Percentiles rank a stretch among this genome's conserved stretches.
These are phyloP conservation scores for Hirudo medicinalis DNA, from an alignment of 1,140 invertebrate genomes.

Conservation along the genomic window DNA sequence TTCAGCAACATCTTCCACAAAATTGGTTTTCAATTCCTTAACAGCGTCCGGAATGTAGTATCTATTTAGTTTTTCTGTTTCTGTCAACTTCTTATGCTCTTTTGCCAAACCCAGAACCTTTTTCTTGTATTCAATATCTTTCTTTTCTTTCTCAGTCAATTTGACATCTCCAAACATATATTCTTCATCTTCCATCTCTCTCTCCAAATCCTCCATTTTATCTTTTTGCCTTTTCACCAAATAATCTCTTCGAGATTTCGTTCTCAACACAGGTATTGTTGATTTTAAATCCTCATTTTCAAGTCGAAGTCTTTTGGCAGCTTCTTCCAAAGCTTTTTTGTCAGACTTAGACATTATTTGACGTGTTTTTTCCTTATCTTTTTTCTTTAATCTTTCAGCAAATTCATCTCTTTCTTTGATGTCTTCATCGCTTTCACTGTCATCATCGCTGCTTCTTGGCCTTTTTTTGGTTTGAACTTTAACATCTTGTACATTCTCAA, in stretches of 20 bases:
- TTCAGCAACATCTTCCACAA: constrained; percentile 71
- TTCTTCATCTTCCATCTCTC: constrained; percentile 88
- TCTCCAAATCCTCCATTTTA: constrained; percentile 87
- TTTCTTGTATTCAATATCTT: constrained; percentile 76
- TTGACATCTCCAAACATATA: constrained; percentile 76
- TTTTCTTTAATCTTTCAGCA: constrained; percentile 67
- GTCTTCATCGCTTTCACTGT: constrained; percentile 47
- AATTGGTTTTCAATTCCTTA: constrained; percentile 50
- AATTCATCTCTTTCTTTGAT: constrained; percentile 87
- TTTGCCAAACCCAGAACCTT: constrained; percentile 76
- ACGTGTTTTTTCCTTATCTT: constrained; percentile 75
- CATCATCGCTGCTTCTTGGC: constrained; percentile 5
- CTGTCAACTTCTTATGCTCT: constrained; percentile 83
- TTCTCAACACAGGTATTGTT: constrained; percentile 68
- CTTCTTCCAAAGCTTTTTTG: constrained; percentile 71
- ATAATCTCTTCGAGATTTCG: constrained; percentile 84
- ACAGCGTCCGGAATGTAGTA: constrained; percentile 19
- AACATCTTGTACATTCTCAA: constrained; percentile 2
- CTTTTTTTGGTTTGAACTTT: constrained; percentile 16
- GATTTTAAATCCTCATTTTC: constrained; percentile 60
- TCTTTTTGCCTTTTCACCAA: constrained; percentile 87
- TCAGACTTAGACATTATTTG: constrained; percentile 57
- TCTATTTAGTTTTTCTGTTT: constrained; percentile 75
- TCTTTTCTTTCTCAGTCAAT: constrained; percentile 69
- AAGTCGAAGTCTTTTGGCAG: constrained; percentile 74